Conservation (phyloP, 2,888 invertebrate species). For the Formica aserva region DNA sequence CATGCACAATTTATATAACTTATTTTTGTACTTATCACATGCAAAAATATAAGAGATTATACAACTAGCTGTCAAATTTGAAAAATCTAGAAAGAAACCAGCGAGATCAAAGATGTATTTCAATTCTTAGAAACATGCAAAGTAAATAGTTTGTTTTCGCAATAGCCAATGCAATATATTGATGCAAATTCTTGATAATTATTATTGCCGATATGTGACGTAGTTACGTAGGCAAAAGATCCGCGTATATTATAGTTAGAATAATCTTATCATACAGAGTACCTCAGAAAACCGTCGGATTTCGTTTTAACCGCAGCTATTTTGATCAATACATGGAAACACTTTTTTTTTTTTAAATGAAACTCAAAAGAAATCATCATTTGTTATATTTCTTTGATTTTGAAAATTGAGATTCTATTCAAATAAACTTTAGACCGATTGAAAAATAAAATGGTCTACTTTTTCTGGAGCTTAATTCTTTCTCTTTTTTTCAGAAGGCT, state of each 20-base stretch:
- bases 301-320: not conserved
- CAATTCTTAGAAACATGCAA: slow-evolving; percentile 2
- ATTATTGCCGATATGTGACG: not conserved
- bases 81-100: not conserved
- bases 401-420: not conserved
- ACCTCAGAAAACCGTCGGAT: not conserved
- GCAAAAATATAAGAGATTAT: not conserved
- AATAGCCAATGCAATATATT: slow-evolving; percentile 7
- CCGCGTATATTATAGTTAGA: not conserved
- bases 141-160: not conserved
- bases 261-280: not conserved
- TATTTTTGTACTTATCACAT: not conserved
- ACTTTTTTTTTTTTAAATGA: not conserved
- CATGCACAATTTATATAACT: slow-evolving; percentile 2
- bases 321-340: not conserved
- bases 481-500: not conserved
- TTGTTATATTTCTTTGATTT: not conserved
- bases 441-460: not conserved
- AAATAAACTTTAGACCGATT: not conserved
- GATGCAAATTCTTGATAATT: not conserved
- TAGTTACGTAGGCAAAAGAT: not conserved
- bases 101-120: not conserved
- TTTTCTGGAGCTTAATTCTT: not conserved
- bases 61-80: not conserved
- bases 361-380: not conserved